Conservation (phyloP, 2,797 vertebrate species). For the Rachycentron canadum region DNA sequence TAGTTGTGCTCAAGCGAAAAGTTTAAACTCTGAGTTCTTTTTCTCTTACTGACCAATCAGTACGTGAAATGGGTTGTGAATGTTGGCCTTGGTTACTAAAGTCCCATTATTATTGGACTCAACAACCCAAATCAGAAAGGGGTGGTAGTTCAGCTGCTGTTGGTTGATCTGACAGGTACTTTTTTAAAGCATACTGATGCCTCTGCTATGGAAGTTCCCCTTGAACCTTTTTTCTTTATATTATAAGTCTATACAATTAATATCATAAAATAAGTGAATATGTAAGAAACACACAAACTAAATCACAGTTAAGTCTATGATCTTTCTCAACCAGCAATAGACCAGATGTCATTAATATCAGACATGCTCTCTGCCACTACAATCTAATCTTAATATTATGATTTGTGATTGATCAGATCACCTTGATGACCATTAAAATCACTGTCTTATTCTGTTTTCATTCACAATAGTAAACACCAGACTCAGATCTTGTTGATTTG, state of each 20-base stretch:
- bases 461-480: not conserved
- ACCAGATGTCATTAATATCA: too few species aligned
- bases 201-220: not conserved
- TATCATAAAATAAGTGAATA: not conserved
- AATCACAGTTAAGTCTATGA: not conserved
- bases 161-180: not conserved
- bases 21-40: conserved; percentile 1
- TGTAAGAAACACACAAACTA: not conserved
- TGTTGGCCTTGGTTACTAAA: not conserved
- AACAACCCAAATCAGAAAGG: not conserved
- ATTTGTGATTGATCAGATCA: too few species aligned
- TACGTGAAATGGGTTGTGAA: not conserved
- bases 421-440: not conserved
- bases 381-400: too few species aligned
- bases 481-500: not conserved
- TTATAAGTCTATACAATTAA: not conserved
- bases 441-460: not conserved
- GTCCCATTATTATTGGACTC: not conserved
- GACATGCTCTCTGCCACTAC: too few species aligned
- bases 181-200: not conserved
- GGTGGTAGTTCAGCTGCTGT: not conserved
- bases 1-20: conserved; percentile 3
- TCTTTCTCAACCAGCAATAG: not conserved
- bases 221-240: not conserved
- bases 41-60: not conserved